Evolutionary conservation across 2,113 vertebrate species (phyloP), one percentile per base, ranked within the genome.

Genomic region (Periophthalmus modestus): DNA sequence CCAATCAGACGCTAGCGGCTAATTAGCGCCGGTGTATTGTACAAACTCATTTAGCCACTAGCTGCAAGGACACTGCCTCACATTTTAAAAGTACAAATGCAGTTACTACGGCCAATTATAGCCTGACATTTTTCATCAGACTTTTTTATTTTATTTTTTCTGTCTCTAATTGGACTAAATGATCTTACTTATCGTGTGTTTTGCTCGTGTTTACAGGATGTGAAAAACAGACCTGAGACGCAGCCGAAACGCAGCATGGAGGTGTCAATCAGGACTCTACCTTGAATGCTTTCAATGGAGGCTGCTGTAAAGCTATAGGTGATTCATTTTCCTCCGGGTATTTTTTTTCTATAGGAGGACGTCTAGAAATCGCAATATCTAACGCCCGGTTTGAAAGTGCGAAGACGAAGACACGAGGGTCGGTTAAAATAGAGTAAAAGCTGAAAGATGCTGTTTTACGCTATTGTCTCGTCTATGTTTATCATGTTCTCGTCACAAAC

Each of bases 381-480:
- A 2, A 36, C 39, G 71, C 14, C 19, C 7, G 14, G 28, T 54
- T 46, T 72, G 21, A 33, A 59, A 66, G 69, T 39, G 23, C 0
- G 28, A 71, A 66, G 83, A 79, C 66, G 57, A 33, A 62, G 59
- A 65, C 6, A 65, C 1, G 63, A 4, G 21, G 34, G 85, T 82
- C 84, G 3, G 28, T 28, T 28, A 28, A 28, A 28, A 28, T 28
- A 28, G 28, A 28, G 2, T 28, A n/a, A n/a, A n/a, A n/a, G n/a
- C n/a, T n/a, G 2, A 28, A 28, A 3, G 28, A 28, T 1, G 2
- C 28, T 3, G 28, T 3, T 1, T 28, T 28, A 28, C 28, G 3
- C 28, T 28, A 3, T 28, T 28, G 28, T 28, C 28, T 3, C 2
- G 3, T 28, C 28, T 28, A 3, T 3, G 28, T n/a, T n/a, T n/a